phyloP scores from a whole-genome alignment of 1,140 invertebrate genomes.

The Cryptotermes secundus region DNA sequence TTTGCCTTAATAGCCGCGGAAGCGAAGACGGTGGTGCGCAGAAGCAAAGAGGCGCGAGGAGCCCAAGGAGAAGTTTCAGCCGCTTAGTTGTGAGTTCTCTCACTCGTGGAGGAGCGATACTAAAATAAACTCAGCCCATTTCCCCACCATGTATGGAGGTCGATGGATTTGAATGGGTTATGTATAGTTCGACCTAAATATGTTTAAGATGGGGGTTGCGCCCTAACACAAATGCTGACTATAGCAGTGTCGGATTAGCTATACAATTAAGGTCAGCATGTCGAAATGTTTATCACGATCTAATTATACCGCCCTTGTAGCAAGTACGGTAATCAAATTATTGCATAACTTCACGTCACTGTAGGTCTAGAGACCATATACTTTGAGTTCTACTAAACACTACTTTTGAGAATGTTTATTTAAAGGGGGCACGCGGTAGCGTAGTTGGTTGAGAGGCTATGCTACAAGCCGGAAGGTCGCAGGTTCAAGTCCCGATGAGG shows the following conservation, averaged over 20 bases:
- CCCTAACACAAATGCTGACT: neutral
- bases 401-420: too few species aligned
- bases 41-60: neutral
- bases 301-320: too few species aligned
- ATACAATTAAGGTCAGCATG: too few species aligned
- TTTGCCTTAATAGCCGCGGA: neutral
- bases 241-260: neutral
- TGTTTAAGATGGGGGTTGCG: neutral
- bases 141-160: constrained; percentile 8
- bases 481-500: too few species aligned
- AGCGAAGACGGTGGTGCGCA: neutral
- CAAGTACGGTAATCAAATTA: too few species aligned
- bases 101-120: neutral
- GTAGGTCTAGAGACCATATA: too few species aligned
- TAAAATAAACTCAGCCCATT: constrained; percentile 15
- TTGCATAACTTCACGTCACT: too few species aligned
- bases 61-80: neutral
- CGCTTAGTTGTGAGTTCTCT: neutral
- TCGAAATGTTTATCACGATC: too few species aligned
- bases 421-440: too few species aligned
- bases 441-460: too few species aligned
- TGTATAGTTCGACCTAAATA: constrained; percentile 2
- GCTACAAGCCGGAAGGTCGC: too few species aligned
- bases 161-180: neutral
- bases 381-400: too few species aligned